Evolutionary conservation across 1,140 invertebrate species (phyloP), one percentile per base, ranked within the genome.

Genomic region (Streblospio benedicti): DNA sequence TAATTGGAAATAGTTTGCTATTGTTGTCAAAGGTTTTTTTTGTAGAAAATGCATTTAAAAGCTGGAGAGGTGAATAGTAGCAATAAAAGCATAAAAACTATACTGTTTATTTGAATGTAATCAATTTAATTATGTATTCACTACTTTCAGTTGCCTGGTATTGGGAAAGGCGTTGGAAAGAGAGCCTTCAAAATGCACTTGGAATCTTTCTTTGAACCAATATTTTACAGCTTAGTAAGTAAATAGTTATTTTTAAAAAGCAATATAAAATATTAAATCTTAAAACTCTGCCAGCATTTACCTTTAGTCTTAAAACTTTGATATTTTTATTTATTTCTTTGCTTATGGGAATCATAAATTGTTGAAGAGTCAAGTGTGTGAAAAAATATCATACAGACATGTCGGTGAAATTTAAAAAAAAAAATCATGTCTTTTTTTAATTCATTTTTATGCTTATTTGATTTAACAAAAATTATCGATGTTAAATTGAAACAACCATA

Each of bases 191-290:
- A 84, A 66, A 61, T 69, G 55, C 69, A 79, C 63, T 64, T 83
- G 35, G 79, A 83, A 53, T 43, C 71, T 9, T 82, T 83, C 65
- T 71, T 83, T 59, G 81, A 83, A 65, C 60, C 75, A 9, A 75
- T 84, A 28, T 83, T 83, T 66, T 80, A 80, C 64, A 73, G 75
- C 57, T 61, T 82, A 67, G 81, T 82, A 71, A 74, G 77, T 76
- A 57, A 18, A 50, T 45, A 56, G 28, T n/a, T 33, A 51, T 35
- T 31, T 20, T 50, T 55, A 27, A 43, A n/a, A 28, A 35, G 12
- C 12, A 41, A n/a, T n/a, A 12, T 41, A n/a, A 12, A 41, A 41
- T 12, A n/a, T 41, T 41, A n/a, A 12, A n/a, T 12, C 12, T 41
- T 41, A n/a, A 12, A 41, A n/a, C n/a, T 9, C 9, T 49, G 47